Conservation (phyloP, 2,888 invertebrate species). For the Pammene fasciana region DNA sequence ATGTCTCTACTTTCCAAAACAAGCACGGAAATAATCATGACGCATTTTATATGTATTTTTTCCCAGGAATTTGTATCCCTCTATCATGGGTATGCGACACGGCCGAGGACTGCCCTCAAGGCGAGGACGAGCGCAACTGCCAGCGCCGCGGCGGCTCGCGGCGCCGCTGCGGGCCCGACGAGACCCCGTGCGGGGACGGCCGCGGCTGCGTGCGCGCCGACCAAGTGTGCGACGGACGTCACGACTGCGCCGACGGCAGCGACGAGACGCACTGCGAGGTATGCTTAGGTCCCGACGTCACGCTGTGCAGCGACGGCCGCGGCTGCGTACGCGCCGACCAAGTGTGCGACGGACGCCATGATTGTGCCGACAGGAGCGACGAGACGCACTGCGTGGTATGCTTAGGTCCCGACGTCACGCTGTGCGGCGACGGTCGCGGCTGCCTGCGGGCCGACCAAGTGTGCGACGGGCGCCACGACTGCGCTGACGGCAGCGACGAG, state of each 20-base stretch:
- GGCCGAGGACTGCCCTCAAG: constrained; percentile 90
- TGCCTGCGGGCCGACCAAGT: constrained; percentile 83
- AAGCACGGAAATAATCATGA: no score
- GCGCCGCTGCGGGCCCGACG: constrained; percentile 75
- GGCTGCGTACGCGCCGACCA: constrained; percentile 76
- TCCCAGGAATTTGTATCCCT: constrained; percentile 88
- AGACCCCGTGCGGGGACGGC: constrained; percentile 86
- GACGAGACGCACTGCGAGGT: constrained; percentile 44
- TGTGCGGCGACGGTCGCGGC: constrained; percentile 84
- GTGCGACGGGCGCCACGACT: constrained; percentile 92
- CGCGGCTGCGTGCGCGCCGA: constrained; percentile 71
- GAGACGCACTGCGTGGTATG: constrained; percentile 43
- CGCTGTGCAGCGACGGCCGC: constrained; percentile 85
- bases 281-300: constrained; percentile 80
- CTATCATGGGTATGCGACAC: constrained; percentile 91
- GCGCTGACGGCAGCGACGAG: constrained; percentile 83
- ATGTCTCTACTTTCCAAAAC: no score
- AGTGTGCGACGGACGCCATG: constrained; percentile 91
- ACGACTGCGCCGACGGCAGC: constrained; percentile 89
- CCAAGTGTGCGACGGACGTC: constrained; percentile 91
- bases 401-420: constrained; percentile 83
- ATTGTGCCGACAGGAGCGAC: constrained; percentile 87
- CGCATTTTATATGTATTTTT: no score
- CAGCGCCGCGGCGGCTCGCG: constrained; percentile 43
- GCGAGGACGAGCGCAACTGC: constrained; percentile 88